Evolutionary conservation across 1,140 invertebrate species (phyloP), one percentile per base, ranked within the genome.

Genomic region (Zaprionus ornatus): DNA sequence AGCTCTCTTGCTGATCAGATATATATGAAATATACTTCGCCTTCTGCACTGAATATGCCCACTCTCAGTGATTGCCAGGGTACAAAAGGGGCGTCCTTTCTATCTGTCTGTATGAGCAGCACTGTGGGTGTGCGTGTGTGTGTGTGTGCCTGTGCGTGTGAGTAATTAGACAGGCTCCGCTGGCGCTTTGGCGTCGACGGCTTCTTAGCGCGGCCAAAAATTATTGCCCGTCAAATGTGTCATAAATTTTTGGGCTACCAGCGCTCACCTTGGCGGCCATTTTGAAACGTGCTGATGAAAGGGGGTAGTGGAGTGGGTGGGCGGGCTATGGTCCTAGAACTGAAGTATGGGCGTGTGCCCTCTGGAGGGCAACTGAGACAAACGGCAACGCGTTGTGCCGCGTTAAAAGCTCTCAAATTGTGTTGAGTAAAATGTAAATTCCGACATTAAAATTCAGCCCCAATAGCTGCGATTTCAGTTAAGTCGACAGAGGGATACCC

Each of bases 131-230:
- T 50, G 4, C 25, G 60, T 69, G 50, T 54, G 29, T 62, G 52
- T 29, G 25, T 23, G 61, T 62, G 42, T 29, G 42, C 7, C 6
- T 67, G 23, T 27, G 57, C 27, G 64, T 69, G 54, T 60, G 68
- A 67, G 79, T 86, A 86, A 87, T 86, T 82, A 87, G 71, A 70
- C 71, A 29, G 55, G 45, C 54, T 74, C 7, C 40, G 35, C 42
- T 54, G 35, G 59, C 63, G 63, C 75, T 54, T 69, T 57, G 45
- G 54, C 35, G 40, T 54, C n/a, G n/a, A n/a, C 19, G 67, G 56
- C 40, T 59, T 52, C 77, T 66, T 54, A 54, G 63, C 80, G 70
- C 55, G 59, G 29, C 50, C 45, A 25, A 50, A 75, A 86, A 72
- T 72, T 61, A 86, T 79, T 72, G 65, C 82, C 66, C 68, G 54